phyloP scores from a whole-genome alignment of 2,113 vertebrate genomes.

The Lepus europaeus region DNA sequence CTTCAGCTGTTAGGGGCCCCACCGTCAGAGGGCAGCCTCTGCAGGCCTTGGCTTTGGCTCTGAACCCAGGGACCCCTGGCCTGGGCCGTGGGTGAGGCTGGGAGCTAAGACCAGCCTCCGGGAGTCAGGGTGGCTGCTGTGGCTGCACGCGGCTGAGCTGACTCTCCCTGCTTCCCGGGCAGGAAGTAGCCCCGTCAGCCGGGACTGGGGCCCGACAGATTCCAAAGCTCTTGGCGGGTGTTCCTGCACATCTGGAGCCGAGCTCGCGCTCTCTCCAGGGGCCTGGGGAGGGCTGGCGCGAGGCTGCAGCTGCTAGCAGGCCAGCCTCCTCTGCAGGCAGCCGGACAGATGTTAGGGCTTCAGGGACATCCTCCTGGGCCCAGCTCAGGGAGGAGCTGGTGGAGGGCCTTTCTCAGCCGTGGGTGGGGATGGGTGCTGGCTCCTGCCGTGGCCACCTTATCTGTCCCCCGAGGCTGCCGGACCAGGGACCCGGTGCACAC shows the following conservation, averaged over 20 bases:
- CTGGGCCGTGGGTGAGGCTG: background rate
- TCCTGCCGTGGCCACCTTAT: background rate
- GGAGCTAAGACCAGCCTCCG: background rate
- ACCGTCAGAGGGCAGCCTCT: background rate
- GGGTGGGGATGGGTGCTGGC: background rate
- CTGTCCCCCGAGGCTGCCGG: background rate
- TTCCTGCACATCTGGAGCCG: slow-evolving; percentile 67
- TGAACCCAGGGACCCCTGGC: background rate
- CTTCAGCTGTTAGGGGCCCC: background rate
- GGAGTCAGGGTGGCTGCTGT: background rate
- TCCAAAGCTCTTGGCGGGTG: slow-evolving; percentile 23
- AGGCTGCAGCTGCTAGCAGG: slow-evolving; percentile 23
- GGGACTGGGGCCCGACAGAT: slow-evolving; percentile 17
- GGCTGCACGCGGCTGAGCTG: background rate
- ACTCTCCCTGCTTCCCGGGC: background rate
- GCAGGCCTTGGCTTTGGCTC: background rate
- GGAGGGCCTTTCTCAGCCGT: background rate
- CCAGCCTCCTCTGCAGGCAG: background rate
- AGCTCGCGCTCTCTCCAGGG: background rate
- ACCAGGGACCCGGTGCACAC: no score
- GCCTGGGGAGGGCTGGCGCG: background rate
- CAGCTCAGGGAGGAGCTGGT: background rate
- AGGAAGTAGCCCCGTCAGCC: slow-evolving; percentile 39
- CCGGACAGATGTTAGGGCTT: background rate
- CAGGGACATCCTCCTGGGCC: background rate